Percentiles rank a stretch among this genome's conserved stretches.
phyloP scores from a whole-genome alignment of 2,797 vertebrate genomes.

The Apogon talboti region DNA sequence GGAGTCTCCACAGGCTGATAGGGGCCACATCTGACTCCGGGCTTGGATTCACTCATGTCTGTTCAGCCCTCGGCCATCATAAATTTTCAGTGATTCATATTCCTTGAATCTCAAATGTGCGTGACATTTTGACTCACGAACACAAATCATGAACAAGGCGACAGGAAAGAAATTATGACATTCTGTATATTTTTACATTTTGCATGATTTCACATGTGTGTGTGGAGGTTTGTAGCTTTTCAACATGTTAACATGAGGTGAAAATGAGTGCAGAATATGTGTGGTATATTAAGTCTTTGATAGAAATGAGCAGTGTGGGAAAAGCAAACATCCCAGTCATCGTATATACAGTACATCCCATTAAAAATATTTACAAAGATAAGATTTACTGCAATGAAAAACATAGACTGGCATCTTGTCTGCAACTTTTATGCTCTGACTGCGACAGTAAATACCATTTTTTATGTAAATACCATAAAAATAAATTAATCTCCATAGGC shows the following conservation, averaged over 20 bases:
- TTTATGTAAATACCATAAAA: conserved; percentile 50
- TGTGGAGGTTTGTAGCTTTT: not conserved
- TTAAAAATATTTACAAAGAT: conserved; percentile 49
- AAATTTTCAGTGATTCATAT: conserved; percentile 34
- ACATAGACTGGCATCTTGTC: conserved; percentile 43
- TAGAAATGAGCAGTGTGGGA: not conserved
- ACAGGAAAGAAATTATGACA: not conserved
- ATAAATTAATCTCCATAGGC: conserved; percentile 41
- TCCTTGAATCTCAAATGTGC: conserved; percentile 15
- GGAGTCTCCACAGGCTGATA: conserved; percentile 4
- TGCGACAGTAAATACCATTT: conserved; percentile 17
- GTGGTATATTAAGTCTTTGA: not conserved
- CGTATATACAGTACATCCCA: conserved; percentile 2
- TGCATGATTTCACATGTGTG: not conserved
- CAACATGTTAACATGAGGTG: too few relatives aligned
- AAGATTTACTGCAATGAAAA: conserved; percentile 17
- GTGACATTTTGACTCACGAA: not conserved
- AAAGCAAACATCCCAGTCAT: conserved; percentile 32
- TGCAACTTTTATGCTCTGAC: conserved; percentile 38
- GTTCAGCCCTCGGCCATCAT: conserved; percentile 29
- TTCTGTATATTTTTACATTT: not conserved
- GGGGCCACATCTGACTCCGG: conserved; percentile 28
- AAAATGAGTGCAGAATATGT: too few relatives aligned
- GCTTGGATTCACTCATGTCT: conserved; percentile 10
- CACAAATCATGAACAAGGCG: not conserved